phyloP scores from a whole-genome alignment of 2,888 invertebrate species.

The Thecophora atra region DNA sequence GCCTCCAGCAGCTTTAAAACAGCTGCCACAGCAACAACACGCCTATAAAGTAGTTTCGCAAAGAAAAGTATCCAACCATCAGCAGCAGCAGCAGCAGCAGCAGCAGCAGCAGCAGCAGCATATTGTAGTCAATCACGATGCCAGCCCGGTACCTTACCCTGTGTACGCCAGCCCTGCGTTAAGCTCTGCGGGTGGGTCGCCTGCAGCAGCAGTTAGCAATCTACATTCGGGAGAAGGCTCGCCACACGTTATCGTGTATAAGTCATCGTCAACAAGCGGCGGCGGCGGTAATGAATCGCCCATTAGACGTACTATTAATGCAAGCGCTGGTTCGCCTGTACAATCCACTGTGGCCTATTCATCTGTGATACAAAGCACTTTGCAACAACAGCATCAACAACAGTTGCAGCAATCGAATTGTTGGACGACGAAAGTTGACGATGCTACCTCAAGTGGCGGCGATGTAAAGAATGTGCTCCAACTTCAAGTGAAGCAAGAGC shows the following conservation, averaged over 20 bases:
- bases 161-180: constrained; percentile 80
- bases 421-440: constrained; percentile 59
- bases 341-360: constrained; percentile 76
- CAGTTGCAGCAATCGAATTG: constrained; percentile 51
- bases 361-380: constrained; percentile 75
- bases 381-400: constrained; percentile 55
- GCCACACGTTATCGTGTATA: constrained; percentile 63
- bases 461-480: constrained; percentile 61
- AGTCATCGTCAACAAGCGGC: constrained; percentile 51
- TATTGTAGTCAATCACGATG: constrained; percentile 47
- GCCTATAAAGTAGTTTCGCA: constrained; percentile 42
- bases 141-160: constrained; percentile 70
- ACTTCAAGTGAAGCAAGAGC: constrained; percentile 60
- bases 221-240: constrained; percentile 55
- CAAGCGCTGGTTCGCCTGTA: constrained; percentile 60
- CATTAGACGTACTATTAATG: constrained; percentile 52
- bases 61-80: constrained; percentile 41
- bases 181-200: constrained; percentile 61
- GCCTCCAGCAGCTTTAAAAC: constrained; percentile 43
- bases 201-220: constrained; percentile 53
- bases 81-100: constrained; percentile 54
- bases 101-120: constrained; percentile 53
- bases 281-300: constrained; percentile 51
- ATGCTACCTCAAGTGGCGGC: constrained; percentile 47
- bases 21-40: constrained; percentile 29